Evolutionary conservation across 2,797 vertebrate genomes (phyloP), one percentile per base, ranked within the genome.

Genomic region (Brachyrhaphis roseni): DNA sequence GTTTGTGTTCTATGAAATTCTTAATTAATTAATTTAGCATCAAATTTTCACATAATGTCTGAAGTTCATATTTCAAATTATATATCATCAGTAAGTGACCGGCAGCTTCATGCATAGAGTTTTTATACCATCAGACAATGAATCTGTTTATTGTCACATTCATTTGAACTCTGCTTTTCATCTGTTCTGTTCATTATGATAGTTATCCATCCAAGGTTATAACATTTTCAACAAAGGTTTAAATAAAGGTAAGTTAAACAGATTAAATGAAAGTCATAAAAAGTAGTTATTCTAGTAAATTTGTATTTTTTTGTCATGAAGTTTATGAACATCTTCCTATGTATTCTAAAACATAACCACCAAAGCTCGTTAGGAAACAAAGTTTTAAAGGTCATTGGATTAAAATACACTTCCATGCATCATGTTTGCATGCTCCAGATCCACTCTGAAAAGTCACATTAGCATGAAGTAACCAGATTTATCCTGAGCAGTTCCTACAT

Each of bases 361-460:
- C 13, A 16, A 51, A 7, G 13, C 41, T n/a, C 26, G 0, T 23
- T 71, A 43, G 26, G n/a, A 45, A 71, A 28, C 41, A 71, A 71
- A 71, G 26, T 45, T 45, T 45, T 71, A 71, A 71, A 71, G 68
- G 68, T 71, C 41, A 71, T 41, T 45, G 26, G 68, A 71, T 45
- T n/a, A 28, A 71, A 71, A 71, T 71, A 45, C 68, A 45, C 39
- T 13, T 45, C 43, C 39, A 70, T n/a, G 3, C 26, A 43, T 28
- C 41, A 45, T 71, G 68, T 28, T 45, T 71, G 26, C n/a, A 8
- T 15, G 68, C 12, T 71, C 12, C 68, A 71, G 41, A 45, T 71
- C 68, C 41, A 3, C 5, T 71, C 68, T 16, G 66, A 71, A 71
- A 71, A 71, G 68, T 45, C 68, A 71, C 68, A 45, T 71, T 71